Conservation (phyloP, 2,113 vertebrate species). For the Psilopsiagon aymara region DNA sequence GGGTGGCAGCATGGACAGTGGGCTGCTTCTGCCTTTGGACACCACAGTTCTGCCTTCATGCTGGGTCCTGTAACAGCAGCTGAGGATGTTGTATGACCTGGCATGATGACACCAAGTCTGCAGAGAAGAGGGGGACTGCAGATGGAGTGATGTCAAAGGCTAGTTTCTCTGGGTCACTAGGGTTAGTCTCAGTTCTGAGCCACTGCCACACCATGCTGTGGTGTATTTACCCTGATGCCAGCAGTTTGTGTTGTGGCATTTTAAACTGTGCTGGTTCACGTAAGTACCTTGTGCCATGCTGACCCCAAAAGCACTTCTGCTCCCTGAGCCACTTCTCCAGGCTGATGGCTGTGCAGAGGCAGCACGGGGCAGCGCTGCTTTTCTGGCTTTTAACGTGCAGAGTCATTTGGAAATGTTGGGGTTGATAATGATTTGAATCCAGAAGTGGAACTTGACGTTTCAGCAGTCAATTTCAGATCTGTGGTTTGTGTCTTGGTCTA, state of each 20-base stretch:
- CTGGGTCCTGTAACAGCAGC: background rate
- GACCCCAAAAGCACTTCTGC: background rate
- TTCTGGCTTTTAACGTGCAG: background rate
- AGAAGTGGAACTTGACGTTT: background rate
- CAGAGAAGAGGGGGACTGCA: background rate
- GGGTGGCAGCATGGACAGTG: background rate
- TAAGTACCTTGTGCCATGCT: background rate
- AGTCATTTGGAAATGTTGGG: background rate
- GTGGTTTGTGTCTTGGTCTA: background rate
- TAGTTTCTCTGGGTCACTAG: rapidly evolving
- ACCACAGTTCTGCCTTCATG: rapidly evolving
- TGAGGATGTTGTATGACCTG: rapidly evolving
- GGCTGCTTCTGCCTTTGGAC: background rate
- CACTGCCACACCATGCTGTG: background rate
- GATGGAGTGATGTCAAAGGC: background rate
- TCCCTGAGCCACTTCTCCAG: background rate
- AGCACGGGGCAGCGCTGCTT: background rate
- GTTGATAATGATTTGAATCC: background rate
- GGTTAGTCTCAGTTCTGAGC: background rate
- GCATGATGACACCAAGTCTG: rapidly evolving
- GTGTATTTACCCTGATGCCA: background rate
- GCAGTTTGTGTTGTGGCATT: background rate
- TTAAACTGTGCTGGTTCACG: background rate
- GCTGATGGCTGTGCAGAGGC: background rate
- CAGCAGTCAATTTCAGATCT: rapidly evolving